Conservation (phyloP, 2,888 invertebrate species). For the Acronicta psi region DNA sequence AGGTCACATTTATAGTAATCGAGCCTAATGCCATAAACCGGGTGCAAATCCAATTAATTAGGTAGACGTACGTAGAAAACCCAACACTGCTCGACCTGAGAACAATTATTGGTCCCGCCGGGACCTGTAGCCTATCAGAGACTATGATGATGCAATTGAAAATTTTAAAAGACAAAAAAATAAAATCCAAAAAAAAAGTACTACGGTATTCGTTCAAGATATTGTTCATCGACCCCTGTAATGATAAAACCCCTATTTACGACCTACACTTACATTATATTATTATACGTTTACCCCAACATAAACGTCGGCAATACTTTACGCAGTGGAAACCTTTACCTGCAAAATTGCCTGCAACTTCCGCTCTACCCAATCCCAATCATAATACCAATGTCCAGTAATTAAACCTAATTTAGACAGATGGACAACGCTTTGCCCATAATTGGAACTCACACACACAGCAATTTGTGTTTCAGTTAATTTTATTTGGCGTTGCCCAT, state of each 20-base stretch:
- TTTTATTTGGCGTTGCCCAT: slow-evolving; percentile 52
- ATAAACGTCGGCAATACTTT: slow-evolving; percentile 1
- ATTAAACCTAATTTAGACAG: slow-evolving; percentile 57
- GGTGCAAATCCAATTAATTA: too few relatives aligned
- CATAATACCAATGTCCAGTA: slow-evolving; percentile 46
- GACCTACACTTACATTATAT: slow-evolving; percentile 3
- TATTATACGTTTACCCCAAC: slow-evolving; percentile 9
- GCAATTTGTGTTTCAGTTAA: slow-evolving; percentile 57
- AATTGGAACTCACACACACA: slow-evolving; percentile 53
- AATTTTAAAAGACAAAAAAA: too few relatives aligned
- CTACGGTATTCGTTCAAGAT: neutral
- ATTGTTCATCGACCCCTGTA: neutral
- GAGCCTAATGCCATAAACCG: too few relatives aligned
- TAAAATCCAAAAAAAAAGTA: neutral
- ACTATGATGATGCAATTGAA: too few relatives aligned
- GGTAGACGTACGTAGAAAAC: too few relatives aligned
- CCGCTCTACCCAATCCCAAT: slow-evolving; percentile 38
- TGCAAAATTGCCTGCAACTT: slow-evolving; percentile 41
- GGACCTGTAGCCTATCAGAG: too few relatives aligned
- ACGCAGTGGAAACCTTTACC: slow-evolving; percentile 18
- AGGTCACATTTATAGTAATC: too few relatives aligned
- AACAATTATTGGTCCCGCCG: too few relatives aligned
- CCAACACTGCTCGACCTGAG: too few relatives aligned
- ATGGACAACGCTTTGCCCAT: slow-evolving; percentile 52
- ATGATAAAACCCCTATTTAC: neutral